These are phyloP conservation scores for Phalera bucephala DNA, from an alignment of 2,888 invertebrate genomes.

Conservation along the genomic window DNA sequence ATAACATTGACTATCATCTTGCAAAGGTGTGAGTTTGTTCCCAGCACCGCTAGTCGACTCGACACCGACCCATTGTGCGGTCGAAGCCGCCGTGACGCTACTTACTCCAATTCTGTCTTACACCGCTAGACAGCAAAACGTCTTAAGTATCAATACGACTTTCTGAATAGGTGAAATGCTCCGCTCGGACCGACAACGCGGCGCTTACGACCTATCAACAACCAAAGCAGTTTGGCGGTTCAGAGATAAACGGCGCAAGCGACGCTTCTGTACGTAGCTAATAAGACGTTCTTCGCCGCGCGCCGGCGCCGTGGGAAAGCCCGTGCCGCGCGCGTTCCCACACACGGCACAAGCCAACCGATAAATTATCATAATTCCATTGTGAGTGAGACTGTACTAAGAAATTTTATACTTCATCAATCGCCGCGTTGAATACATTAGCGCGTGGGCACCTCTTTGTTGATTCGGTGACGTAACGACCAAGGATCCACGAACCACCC, in stretches of 20 bases:
- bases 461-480: constrained; percentile 54
- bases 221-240: constrained; percentile 19
- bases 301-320: constrained; percentile 76
- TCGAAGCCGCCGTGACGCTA: constrained; percentile 80
- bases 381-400: constrained; percentile 83
- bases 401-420: constrained; percentile 83
- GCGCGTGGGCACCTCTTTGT: constrained; percentile 78
- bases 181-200: constrained; percentile 37
- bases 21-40: constrained; percentile 73
- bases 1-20: constrained; percentile 71
- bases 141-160: constrained; percentile 52
- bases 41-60: constrained; percentile 77
- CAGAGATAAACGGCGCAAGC: constrained; percentile 56
- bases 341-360: constrained; percentile 83
- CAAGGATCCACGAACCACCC: constrained; percentile 42
- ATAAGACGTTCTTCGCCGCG: constrained; percentile 57
- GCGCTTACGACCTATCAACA: constrained; percentile 52
- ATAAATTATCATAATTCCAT: constrained; percentile 84
- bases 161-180: constrained; percentile 41
- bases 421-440: constrained; percentile 81
- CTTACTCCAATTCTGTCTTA: constrained; percentile 81
- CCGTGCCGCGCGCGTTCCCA: constrained; percentile 83
- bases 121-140: constrained; percentile 52
- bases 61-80: constrained; percentile 78
- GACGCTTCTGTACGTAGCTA: constrained; percentile 35